These are phyloP conservation scores for Procambarus clarkii DNA, from an alignment of 1,140 invertebrate genomes.

Conservation along the genomic window DNA sequence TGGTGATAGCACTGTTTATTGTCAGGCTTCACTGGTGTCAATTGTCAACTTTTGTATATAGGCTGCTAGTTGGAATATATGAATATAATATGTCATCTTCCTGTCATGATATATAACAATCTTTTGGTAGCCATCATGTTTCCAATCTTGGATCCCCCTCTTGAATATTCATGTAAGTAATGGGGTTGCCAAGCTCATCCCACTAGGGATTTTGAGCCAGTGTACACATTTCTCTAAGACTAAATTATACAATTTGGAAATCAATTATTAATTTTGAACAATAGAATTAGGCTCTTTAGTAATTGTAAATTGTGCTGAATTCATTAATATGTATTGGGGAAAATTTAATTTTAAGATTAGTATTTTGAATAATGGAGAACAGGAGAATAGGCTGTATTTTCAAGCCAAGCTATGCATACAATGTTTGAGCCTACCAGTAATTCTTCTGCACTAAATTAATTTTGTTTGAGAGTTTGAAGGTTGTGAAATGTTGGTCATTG, in stretches of 20 bases:
- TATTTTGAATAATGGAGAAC: no score
- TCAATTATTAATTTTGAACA: neutral
- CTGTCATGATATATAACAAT: conserved; percentile 17
- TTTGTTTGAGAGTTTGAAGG: neutral
- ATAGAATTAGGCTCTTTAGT: neutral
- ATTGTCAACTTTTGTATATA: no score
- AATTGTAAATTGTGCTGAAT: neutral
- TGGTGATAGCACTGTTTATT: no score
- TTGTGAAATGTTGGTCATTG: neutral
- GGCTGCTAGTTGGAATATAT: no score
- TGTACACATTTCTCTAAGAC: conserved; percentile 3
- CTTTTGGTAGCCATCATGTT: conserved; percentile 61
- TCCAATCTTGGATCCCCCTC: conserved; percentile 58
- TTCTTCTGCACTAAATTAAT: neutral
- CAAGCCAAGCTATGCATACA: no score
- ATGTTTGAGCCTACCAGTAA: neutral
- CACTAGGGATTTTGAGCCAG: conserved; percentile 13
- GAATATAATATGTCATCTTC: neutral
- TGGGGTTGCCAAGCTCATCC: neutral
- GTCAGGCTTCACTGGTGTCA: no score
- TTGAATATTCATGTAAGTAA: conserved; percentile 66
- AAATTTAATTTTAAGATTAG: no score
- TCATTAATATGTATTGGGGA: no score
- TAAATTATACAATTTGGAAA: neutral
- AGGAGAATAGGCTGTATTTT: no score